Evolutionary conservation across 2,113 vertebrate species (phyloP), one percentile per base, ranked within the genome.

Genomic region (Psittacara wagleri): DNA sequence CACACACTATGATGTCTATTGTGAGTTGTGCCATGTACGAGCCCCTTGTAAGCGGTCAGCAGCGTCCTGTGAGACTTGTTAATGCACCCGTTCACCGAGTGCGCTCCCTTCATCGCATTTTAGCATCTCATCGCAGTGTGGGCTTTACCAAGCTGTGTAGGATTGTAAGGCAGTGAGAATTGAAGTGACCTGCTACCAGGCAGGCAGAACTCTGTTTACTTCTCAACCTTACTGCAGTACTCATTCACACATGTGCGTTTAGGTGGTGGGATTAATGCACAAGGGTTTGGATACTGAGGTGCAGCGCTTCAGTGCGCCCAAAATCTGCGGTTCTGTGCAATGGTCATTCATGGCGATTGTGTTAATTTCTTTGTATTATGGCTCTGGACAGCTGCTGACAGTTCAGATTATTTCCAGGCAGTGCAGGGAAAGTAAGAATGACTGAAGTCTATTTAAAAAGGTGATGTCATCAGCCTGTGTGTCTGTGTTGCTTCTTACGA

Each of bases 211-310:
- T 41, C 89, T 64, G 17, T 55, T 55, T 57, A 46, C 23, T 14
- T 33, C 66, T 73, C 66, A 29, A 31, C 51, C 78, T 63, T 43
- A 7, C 61, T 27, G 70, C 17, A 62, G 8, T 13, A 23, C 11
- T 39, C 17, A 4, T 9, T 66, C 49, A 24, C 41, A 23, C 3
- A 2, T 6, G 6, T 11, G 43, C 6, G 0, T 14, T 61, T 6
- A 11, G 82, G 51, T 29, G 68, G 44, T 41, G 51, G 63, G 6
- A 43, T 18, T 27, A 62, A 29, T 1, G 18, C n/a, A 8, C 70
- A 29, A 84, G 61, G 15, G 13, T 5, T 55, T 27, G 46, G 59
- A 25, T 31, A 7, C 1, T 5, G 61, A 61, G 85, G 16, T 13
- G 54, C 64, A 43, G 69, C 46, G 7, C n/a, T 61, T 76, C 25